Percentiles rank a stretch among this genome's conserved stretches.
Evolutionary conservation across 2,888 invertebrate genomes (phyloP).

Genomic region (Artemia sp.): DNA sequence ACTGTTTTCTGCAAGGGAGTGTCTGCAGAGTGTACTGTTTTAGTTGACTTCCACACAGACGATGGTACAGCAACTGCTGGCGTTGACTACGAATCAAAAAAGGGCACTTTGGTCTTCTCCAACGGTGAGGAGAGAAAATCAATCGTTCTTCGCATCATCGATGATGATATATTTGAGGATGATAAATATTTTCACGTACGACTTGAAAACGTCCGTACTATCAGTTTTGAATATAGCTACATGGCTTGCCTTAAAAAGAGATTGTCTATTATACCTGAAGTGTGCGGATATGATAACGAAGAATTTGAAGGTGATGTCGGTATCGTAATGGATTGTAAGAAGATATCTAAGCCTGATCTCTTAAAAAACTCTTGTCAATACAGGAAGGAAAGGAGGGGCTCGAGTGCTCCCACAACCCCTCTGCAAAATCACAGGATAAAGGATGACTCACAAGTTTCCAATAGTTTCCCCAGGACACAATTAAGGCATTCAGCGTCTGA

Average conservation of each 20-base stretch:
- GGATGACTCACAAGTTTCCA: slow-evolving; percentile 24
- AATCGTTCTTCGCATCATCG: slow-evolving; percentile 80
- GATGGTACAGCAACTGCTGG: slow-evolving; percentile 94
- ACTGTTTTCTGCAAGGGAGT: slow-evolving; percentile 68
- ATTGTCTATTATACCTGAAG: slow-evolving; percentile 27
- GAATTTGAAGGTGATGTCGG: slow-evolving; percentile 15
- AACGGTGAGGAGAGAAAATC: slow-evolving; percentile 74
- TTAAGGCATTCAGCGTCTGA: not conserved
- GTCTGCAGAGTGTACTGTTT: slow-evolving; percentile 54
- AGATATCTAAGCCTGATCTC: slow-evolving; percentile 23
- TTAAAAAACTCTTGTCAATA: not conserved
- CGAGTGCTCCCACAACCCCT: slow-evolving; percentile 12
- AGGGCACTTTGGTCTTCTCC: slow-evolving; percentile 67
- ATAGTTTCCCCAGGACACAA: slow-evolving; percentile 29
- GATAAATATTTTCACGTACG: slow-evolving; percentile 97
- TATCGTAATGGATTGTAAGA: slow-evolving; percentile 20
- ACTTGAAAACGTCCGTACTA: slow-evolving; percentile 38
- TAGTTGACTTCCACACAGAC: slow-evolving; percentile 83
- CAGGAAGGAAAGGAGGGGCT: not conserved
- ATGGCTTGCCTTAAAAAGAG: slow-evolving; percentile 24
- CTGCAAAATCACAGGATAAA: not conserved
- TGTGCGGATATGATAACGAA: slow-evolving; percentile 5
- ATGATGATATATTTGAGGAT: slow-evolving; percentile 97
- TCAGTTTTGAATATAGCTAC: slow-evolving; percentile 25
- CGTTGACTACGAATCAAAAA: slow-evolving; percentile 73